A percentile compares a stretch with the other conserved stretches of the same genome.
Evolutionary conservation across 2,797 vertebrate species (phyloP).

Genomic region (Diplodus puntazzo): DNA sequence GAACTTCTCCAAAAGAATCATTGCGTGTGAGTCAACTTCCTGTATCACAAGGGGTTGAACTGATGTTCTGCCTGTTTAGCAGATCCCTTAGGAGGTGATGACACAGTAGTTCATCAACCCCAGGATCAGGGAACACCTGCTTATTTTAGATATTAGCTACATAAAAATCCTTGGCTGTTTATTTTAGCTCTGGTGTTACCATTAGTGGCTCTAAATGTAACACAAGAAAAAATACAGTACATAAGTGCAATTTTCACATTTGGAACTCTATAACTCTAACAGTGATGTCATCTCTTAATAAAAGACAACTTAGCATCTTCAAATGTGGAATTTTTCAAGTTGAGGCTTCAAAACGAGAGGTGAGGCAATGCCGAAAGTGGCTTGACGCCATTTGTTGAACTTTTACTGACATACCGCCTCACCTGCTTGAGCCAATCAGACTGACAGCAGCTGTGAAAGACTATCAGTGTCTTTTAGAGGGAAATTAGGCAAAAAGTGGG

Average conservation of each 20-base stretch:
- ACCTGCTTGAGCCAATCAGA: constrained; percentile 59
- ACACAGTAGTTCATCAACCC: constrained; percentile 39
- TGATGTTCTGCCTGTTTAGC: constrained; percentile 37
- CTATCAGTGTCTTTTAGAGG: constrained; percentile 22
- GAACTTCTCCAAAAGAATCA: constrained; percentile 61
- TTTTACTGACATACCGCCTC: constrained; percentile 39
- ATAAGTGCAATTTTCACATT: constrained; percentile 25
- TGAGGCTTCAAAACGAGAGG: constrained; percentile 1
- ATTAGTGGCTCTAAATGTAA: not conserved
- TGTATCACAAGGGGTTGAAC: constrained; percentile 39
- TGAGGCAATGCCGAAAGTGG: constrained; percentile 3
- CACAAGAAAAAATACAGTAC: not conserved
- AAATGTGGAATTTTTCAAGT: constrained; percentile 6
- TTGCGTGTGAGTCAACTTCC: constrained; percentile 75
- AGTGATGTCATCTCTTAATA: constrained; percentile 21
- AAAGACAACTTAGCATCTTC: constrained; percentile 10
- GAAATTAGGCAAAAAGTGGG: not conserved
- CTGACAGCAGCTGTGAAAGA: constrained; percentile 56
- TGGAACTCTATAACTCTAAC: not conserved
- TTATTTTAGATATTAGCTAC: constrained; percentile 31
- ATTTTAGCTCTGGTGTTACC: constrained; percentile 31
- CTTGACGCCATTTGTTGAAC: constrained; percentile 51
- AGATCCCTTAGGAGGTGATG: constrained; percentile 41
- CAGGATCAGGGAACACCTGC: constrained; percentile 50
- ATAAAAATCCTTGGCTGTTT: constrained; percentile 17